Percentiles rank a stretch among this genome's conserved stretches.
phyloP scores from a whole-genome alignment of 2,797 vertebrate genomes.

The Eurystomus glaucurus region DNA sequence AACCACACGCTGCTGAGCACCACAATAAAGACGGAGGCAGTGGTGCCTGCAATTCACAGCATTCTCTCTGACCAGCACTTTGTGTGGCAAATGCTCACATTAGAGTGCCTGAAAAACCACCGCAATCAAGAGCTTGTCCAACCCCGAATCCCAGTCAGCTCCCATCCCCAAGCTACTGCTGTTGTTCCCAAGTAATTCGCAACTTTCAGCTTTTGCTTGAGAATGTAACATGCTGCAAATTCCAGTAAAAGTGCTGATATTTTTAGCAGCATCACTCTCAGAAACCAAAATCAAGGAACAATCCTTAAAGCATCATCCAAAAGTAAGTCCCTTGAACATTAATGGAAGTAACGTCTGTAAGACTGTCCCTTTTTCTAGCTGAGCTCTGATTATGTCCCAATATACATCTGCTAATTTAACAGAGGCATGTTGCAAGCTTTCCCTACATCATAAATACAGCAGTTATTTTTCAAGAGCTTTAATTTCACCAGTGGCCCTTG shows the following conservation, averaged over 20 bases:
- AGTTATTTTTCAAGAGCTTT: conserved; percentile 18
- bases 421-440: neutral
- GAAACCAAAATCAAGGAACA: neutral
- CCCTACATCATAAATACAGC: neutral
- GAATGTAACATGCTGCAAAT: neutral
- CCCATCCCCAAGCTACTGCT: neutral
- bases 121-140: neutral
- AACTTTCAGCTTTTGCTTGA: neutral
- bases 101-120: neutral
- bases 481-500: neutral
- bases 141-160: neutral
- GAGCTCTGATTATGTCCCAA: neutral
- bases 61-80: neutral
- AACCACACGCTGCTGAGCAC: neutral
- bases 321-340: neutral
- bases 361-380: neutral
- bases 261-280: neutral
- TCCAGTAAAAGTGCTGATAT: neutral
- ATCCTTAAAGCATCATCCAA: neutral
- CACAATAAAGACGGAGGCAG: neutral
- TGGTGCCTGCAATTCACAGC: neutral
- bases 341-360: neutral
- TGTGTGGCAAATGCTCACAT: neutral
- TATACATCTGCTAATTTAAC: neutral
- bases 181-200: neutral